phyloP scores from a whole-genome alignment of 2,797 vertebrate species.

The Sebastes cheni region DNA sequence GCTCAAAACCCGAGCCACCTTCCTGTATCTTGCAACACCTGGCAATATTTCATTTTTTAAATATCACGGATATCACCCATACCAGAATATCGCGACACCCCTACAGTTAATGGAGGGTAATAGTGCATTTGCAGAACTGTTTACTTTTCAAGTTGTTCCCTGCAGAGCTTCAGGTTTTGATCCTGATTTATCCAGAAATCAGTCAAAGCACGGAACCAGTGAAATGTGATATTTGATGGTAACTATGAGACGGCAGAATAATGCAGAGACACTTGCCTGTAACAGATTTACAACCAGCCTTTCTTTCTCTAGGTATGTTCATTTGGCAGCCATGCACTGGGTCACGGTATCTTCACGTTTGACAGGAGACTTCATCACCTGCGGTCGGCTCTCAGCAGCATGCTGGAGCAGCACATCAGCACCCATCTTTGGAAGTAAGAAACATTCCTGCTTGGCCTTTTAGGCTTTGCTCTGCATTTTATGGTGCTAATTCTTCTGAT shows the following conservation, averaged over 20 bases:
- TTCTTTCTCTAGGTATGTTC: constrained; percentile 84
- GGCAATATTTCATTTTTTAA: too few species aligned
- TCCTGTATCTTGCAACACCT: too few species aligned
- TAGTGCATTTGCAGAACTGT: background rate
- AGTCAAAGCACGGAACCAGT: background rate
- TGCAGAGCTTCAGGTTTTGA: too few species aligned
- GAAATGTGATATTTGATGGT: background rate
- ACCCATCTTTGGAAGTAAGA: constrained; percentile 92
- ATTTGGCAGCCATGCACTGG: constrained; percentile 89
- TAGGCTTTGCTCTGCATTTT: background rate
- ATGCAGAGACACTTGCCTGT: background rate
- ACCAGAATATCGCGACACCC: background rate
- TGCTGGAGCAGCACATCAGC: constrained; percentile 92
- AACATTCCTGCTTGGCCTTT: background rate
- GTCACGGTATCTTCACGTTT: constrained; percentile 90
- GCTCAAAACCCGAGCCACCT: too few species aligned
- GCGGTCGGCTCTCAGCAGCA: constrained; percentile 90
- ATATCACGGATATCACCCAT: too few species aligned
- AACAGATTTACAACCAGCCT: background rate
- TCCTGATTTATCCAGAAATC: background rate
- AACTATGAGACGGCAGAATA: background rate
- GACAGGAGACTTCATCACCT: constrained; percentile 91
- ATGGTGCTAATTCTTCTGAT: background rate
- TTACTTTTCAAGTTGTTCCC: background rate
- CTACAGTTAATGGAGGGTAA: background rate